Evolutionary conservation across 2,113 vertebrate species (phyloP).

Genomic region (Phylloscopus trochilus): DNA sequence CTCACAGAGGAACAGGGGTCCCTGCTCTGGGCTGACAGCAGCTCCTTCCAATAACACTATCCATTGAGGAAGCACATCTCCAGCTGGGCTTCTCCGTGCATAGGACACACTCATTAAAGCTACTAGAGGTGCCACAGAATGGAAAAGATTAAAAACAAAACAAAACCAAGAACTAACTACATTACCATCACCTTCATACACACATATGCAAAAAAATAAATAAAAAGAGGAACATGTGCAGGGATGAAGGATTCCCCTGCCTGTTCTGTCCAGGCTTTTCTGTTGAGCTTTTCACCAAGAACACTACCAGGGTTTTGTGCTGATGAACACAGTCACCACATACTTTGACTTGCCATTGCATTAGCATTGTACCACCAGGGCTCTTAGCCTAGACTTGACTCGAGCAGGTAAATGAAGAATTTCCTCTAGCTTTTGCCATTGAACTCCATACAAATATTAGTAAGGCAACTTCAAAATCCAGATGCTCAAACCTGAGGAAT

Average conservation of each 20-base stretch:
- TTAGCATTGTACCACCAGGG: background rate
- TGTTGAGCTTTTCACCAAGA: background rate
- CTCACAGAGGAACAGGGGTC: background rate
- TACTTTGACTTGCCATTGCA: background rate
- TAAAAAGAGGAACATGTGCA: rapidly evolving
- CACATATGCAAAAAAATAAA: rapidly evolving
- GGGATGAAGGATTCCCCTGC: background rate
- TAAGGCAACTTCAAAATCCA: background rate
- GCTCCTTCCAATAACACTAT: rapidly evolving
- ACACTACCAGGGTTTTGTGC: background rate
- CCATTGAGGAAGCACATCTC: background rate
- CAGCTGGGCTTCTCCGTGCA: background rate
- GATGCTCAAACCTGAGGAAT: background rate
- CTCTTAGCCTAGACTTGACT: background rate
- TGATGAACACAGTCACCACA: background rate
- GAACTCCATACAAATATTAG: background rate
- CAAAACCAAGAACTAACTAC: background rate
- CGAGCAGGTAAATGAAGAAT: background rate
- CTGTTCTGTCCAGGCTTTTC: background rate
- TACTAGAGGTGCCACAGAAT: background rate
- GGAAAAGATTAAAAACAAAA: background rate
- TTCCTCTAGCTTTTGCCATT: background rate
- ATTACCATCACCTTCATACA: rapidly evolving
- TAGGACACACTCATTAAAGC: background rate
- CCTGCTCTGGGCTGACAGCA: background rate